These are phyloP conservation scores for Urocyon cinereoargenteus DNA, from an alignment of 2,797 vertebrate species.

Conservation along the genomic window DNA sequence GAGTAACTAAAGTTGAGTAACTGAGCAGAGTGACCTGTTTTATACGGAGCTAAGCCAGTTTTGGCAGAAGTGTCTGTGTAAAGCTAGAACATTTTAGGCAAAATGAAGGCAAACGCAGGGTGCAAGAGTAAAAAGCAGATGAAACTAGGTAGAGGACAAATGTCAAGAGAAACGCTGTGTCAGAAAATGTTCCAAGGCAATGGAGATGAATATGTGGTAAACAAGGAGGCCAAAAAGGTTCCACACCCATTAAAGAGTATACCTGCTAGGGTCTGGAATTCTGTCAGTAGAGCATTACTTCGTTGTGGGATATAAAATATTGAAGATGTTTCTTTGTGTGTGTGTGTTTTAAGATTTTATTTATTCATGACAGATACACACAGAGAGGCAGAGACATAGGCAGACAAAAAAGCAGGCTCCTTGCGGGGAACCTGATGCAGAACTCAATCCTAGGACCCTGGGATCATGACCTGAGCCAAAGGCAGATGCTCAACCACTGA, in stretches of 20 bases:
- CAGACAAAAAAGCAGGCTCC: too few relatives aligned
- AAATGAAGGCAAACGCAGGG: not conserved
- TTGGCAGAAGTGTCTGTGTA: not conserved
- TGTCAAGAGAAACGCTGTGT: not conserved
- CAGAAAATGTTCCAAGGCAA: not conserved
- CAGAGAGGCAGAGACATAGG: too few relatives aligned
- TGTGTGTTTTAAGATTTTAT: too few relatives aligned
- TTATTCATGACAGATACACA: too few relatives aligned
- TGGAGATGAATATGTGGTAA: not conserved
- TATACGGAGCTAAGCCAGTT: not conserved
- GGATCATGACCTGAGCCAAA: too few relatives aligned
- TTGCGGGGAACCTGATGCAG: too few relatives aligned
- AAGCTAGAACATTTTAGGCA: not conserved
- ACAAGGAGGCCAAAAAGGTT: not conserved
- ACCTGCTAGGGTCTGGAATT: not conserved
- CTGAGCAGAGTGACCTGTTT: fast-evolving
- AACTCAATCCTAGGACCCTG: too few relatives aligned
- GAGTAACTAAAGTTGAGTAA: too few relatives aligned
- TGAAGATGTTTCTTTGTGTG: not conserved
- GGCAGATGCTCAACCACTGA: too few relatives aligned
- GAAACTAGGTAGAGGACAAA: not conserved
- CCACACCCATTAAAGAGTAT: not conserved
- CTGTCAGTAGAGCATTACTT: not conserved
- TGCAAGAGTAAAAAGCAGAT: not conserved
- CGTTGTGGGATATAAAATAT: not conserved